Base-by-base conservation (phyloP, 2,797 vertebrate species). In the Lemur catta region DNA sequence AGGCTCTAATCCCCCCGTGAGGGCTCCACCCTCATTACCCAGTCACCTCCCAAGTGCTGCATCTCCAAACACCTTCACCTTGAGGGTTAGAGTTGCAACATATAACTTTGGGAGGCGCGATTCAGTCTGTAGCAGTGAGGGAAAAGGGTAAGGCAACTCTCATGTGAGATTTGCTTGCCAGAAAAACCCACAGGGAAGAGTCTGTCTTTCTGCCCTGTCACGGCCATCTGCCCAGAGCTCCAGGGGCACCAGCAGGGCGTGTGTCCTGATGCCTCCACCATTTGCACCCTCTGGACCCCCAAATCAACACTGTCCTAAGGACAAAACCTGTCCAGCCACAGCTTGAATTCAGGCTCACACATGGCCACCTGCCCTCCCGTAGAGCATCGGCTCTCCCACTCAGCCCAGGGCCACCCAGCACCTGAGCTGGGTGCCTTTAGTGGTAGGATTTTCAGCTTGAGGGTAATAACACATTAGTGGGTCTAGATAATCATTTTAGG, bases 321-420 rank as follows among this genome's bases (percentile, higher is more conserved):
- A 41, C 9, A n/a, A 65, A 7, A 11, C 0, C 4, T 48, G 57
- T 35, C 30, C 7, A 24, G 61, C 18, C 48, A 4, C 30, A 17
- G 48, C 14, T 4, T 35, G 41, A 28, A 72, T 35, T 33, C 17
- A 1, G 48, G 41, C 12, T 78, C 41, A 59, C 24, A 4, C 0
- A 2, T 1, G 30, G 33, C n/a, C 7, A 9, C 15, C 76, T 30
- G n/a, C 17, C 30, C 7, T 30, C 43, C 28, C 5, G 28, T 5
- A 2, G n/a, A 59, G 6, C 1, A 0, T 4, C 46, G 20, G 0
- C 55, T 8, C 7, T 7, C 14, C 15, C 3, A 0, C 11, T 59
- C 6, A 0, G 5, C 30, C 33, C 9, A 10, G 24, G 33, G 48
- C 1, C 9, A 28, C 13, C 12, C 1, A 26, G 59, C 33, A 7